Base-by-base conservation (phyloP, 2,113 vertebrate species). In the Perca fluviatilis region DNA sequence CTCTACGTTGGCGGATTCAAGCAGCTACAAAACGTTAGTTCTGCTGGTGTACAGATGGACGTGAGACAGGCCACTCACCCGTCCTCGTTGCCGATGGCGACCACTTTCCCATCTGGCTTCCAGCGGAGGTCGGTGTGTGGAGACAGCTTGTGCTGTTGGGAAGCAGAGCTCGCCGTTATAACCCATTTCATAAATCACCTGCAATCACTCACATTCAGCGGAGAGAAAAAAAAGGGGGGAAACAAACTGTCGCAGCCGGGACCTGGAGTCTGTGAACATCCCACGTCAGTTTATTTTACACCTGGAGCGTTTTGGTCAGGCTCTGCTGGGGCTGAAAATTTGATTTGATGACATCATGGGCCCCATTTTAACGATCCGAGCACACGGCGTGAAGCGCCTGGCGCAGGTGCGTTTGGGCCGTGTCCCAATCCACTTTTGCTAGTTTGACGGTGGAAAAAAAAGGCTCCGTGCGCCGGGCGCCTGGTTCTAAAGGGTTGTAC, bases 71-170 rank as follows among this genome's bases (percentile, higher is more conserved):
- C 62, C 70, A 95, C 96, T 91, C 96, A 99, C 98, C 98, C 98
- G 68, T 99, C 98, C 93, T 99, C 98, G 62, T 99, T 99, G 86
- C 98, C 98, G 77, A 99, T 94, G 78, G 98, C 98, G 80, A 99
- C 88, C 74, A 96, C 92, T 89, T 91, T 97, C 75, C 97, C 96
- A 84, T 99, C 98, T 27, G 97, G 95, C 92, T 98, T 99, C 98
- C 98, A 99, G 95, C 95, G 97, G 92, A 99, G 86, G 89, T 99
- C 98, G 25, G 97, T 99, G 92, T 96, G 98, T 0, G 96, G 95
- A 51, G 97, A 96, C 82, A 99, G 88, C 84, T 98, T 99, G 93
- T 99, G 97, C 98, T 99, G 93, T 80, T 23, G 84, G 90, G 86
- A 92, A 90, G 86, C 70, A 93, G 50, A 80, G 67, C 66, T 77